Evolutionary conservation across 2,888 invertebrate genomes (phyloP).

Genomic region (Ceramica pisi): DNA sequence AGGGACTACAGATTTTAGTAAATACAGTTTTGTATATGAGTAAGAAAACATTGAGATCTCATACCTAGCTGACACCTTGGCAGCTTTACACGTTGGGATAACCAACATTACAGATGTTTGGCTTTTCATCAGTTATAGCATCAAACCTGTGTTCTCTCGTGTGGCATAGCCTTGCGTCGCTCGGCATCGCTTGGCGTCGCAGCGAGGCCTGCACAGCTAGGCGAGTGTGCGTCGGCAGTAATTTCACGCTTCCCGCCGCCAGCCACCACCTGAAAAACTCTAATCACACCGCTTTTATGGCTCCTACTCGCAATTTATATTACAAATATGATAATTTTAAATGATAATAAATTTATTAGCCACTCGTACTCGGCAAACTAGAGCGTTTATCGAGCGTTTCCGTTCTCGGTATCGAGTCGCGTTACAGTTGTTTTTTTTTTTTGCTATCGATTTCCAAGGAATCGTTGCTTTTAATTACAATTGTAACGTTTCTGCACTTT

Average conservation of each 20-base stretch:
- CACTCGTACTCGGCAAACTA: conserved; percentile 71
- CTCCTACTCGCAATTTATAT: conserved; percentile 77
- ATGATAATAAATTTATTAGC: conserved; percentile 81
- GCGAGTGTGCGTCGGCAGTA: conserved; percentile 72
- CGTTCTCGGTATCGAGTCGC: conserved; percentile 77
- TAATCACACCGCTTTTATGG: conserved; percentile 79
- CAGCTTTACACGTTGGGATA: too few species aligned
- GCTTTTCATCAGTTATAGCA: not conserved
- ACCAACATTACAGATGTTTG: too few species aligned
- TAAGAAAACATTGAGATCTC: not conserved
- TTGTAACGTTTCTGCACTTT: conserved; percentile 70
- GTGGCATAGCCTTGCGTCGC: conserved; percentile 11
- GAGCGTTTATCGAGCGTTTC: conserved; percentile 85
- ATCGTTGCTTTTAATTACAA: conserved; percentile 76
- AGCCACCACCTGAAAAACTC: conserved; percentile 80
- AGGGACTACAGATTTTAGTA: not conserved
- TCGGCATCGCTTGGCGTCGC: conserved; percentile 14
- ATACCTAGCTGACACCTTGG: too few species aligned
- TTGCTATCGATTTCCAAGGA: conserved; percentile 81
- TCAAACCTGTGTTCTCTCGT: not conserved
- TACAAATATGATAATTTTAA: conserved; percentile 84
- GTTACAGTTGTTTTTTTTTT: conserved; percentile 65
- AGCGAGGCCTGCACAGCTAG: conserved; percentile 7
- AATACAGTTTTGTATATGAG: not conserved
- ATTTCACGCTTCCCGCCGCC: conserved; percentile 83